Evolutionary conservation across 2,888 invertebrate genomes (phyloP), one percentile per base, ranked within the genome.

Genomic region (Zele albiditarsus): DNA sequence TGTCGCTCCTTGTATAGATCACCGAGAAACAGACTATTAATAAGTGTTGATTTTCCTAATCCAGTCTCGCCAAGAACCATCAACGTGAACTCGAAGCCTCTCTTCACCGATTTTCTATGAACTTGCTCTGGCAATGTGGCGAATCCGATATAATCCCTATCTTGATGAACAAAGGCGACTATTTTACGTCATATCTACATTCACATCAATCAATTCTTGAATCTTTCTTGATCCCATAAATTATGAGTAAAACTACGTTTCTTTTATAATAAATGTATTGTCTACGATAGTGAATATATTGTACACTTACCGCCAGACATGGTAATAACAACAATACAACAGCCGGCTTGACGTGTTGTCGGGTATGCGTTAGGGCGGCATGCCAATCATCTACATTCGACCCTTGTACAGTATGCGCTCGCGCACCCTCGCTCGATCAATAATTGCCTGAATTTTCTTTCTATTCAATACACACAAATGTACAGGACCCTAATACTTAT

Each of bases 51-150:
- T 90, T 98, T 98, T 74, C 98, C 98, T 68, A 98, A 92, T 0
- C 98, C 98, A 0, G 95, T 95, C 90, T 98, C 98, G 38, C 98
- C 98, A 42, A 98, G 96, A 23, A 98, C 98, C 97, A 98, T 97
- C 80, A 98, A 91, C 0, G 98, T 98, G 90, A 98, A 98, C 90
- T 98, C 98, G 90, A 98, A 98, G 73, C 98, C 98, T 84, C 96
- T 93, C 90, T 98, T 98, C 71, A 98, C 98, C 0, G 97, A 97
- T 91, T 98, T 98, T 82, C 98, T 93, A 90, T 98, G 98, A 73
- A 98, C 97, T 90, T 98, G 98, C 89, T 98, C 97, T 27, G 98
- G 98, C 77, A 98, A 91, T 74, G 97, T 98, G 80, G 98, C 98
- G 89, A 98, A 98, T 76, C 98, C 98, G 84, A 98, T 97, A 90